Evolutionary conservation across 2,113 vertebrate genomes (phyloP), one percentile per base, ranked within the genome.

Genomic region (Xiphophorus maculatus): DNA sequence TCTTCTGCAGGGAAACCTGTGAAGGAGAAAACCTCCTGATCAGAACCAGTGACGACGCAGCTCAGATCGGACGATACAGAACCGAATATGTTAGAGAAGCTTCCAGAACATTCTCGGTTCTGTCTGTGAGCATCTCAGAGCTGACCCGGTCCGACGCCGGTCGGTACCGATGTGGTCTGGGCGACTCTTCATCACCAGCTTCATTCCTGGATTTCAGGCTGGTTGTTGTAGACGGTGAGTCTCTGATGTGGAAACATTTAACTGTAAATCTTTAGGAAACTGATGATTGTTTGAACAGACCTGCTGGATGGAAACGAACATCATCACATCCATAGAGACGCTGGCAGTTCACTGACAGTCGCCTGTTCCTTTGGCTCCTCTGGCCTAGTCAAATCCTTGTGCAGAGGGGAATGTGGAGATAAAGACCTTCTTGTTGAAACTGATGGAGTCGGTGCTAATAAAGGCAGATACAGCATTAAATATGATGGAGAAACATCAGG

Each of bases 241-340:
- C 48, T 30, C 30, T 30, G 32, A 32, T 32, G 32, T 5, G 32
- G 32, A 32, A 32, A 32, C 32, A 3, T 32, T 32, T 5, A 32
- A 32, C 32, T 33, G 33, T 33, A 33, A 33, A 33, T 33, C 33
- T 7, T 7, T 7, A 7, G 6, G 32, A 5, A 32, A 5, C 32
- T 64, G 32, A 32, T 32, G 32, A 32, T 32, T 0, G 10, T n/a
- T 22, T 37, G 29, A 35, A 40, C 63, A 74, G 63, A 32, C 14
- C 44, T 74, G 63, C 63, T 74, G 48, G 32, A 66, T 37, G 73
- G 33, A 66, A 66, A 37, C 63, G 5, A 35, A 12, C 0, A 32
- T 58, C 0, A 27, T 13, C 35, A 2, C 58, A 17, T 71, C 0
- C 0, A 22, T 42, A 71, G 42, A 30, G 4, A 6, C 29, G 27